These are phyloP conservation scores for Leptobrachium ailaonicum DNA, from an alignment of 2,113 vertebrate species.

Conservation along the genomic window DNA sequence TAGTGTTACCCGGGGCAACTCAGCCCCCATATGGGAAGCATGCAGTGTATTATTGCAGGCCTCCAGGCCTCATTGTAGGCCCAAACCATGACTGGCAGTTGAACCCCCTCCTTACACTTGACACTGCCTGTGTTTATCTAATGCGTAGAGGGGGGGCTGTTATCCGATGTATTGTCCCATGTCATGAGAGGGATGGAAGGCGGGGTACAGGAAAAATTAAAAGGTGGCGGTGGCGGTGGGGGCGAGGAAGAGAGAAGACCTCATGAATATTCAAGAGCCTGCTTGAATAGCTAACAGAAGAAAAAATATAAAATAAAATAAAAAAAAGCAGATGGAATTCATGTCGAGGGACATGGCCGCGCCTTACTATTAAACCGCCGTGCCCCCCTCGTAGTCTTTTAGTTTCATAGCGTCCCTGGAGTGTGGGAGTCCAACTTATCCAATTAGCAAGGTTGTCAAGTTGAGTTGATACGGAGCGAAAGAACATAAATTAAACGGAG, in stretches of 20 bases:
- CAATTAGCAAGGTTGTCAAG: conserved; percentile 99
- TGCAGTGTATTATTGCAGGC: conserved; percentile 87
- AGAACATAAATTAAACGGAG: conserved; percentile 65
- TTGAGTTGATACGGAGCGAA: conserved; percentile 65
- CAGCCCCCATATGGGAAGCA: conserved; percentile 95
- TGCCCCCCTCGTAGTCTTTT: conserved; percentile 66
- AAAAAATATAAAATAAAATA: no score
- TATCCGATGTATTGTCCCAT: conserved; percentile 68
- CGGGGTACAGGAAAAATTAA: neutral
- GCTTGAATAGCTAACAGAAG: conserved; percentile 69
- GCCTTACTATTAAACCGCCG: conserved; percentile 68
- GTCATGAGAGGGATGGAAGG: conserved; percentile 61
- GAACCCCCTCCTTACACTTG: conserved; percentile 94
- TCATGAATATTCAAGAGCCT: conserved; percentile 89
- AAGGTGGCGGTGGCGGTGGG: conserved; percentile 13
- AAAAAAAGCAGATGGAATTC: conserved; percentile 84
- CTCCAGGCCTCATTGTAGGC: conserved; percentile 71
- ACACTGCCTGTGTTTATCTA: conserved; percentile 99
- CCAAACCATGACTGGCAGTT: conserved; percentile 83
- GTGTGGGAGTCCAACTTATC: conserved; percentile 81
- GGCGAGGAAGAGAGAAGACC: conserved; percentile 43
- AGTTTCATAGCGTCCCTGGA: conserved; percentile 70
- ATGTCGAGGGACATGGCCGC: conserved; percentile 73
- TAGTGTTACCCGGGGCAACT: conserved; percentile 94
- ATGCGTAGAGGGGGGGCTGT: conserved; percentile 64